Conservation (phyloP, 1,140 invertebrate species). For the Bombus fervidus region DNA sequence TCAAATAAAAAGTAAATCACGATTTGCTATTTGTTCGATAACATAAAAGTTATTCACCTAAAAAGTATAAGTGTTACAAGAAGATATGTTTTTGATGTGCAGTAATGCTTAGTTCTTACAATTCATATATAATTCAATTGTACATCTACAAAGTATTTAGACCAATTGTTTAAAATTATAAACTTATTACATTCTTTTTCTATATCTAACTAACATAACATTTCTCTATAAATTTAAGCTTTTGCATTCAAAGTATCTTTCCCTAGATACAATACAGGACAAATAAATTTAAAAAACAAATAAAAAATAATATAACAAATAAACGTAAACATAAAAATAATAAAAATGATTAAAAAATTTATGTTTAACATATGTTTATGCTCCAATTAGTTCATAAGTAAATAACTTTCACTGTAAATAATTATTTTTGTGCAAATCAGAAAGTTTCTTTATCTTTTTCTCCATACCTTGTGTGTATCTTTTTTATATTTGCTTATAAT, state of each 20-base stretch:
- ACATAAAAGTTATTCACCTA: slow-evolving; percentile 14
- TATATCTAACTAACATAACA: slow-evolving; percentile 11
- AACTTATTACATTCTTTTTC: not conserved
- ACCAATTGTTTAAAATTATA: slow-evolving; percentile 10
- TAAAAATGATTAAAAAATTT: slow-evolving; percentile 6
- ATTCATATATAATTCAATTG: slow-evolving; percentile 6
- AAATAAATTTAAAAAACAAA: slow-evolving; percentile 2
- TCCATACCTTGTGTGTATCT: slow-evolving; percentile 77
- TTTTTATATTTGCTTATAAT: slow-evolving; percentile 26
- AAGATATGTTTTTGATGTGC: slow-evolving; percentile 48
- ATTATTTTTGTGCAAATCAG: not conserved
- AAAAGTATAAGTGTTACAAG: slow-evolving; percentile 22
- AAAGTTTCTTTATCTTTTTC: slow-evolving; percentile 54
- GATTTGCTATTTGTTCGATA: slow-evolving; percentile 14
- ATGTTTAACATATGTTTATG: slow-evolving; percentile 33
- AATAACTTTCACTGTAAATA: not conserved
- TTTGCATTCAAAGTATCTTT: not conserved
- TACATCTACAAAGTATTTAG: not conserved
- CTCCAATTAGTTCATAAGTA: slow-evolving; percentile 10
- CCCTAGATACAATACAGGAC: not conserved
- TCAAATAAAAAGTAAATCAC: slow-evolving; percentile 33
- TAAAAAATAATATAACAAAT: not conserved
- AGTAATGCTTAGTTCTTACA: slow-evolving; percentile 14
- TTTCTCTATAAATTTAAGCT: not conserved
- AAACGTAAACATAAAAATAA: slow-evolving; percentile 17